Evolutionary conservation across 2,113 vertebrate genomes (phyloP), one percentile per base, ranked within the genome.

Genomic region (Siniperca knerii): DNA sequence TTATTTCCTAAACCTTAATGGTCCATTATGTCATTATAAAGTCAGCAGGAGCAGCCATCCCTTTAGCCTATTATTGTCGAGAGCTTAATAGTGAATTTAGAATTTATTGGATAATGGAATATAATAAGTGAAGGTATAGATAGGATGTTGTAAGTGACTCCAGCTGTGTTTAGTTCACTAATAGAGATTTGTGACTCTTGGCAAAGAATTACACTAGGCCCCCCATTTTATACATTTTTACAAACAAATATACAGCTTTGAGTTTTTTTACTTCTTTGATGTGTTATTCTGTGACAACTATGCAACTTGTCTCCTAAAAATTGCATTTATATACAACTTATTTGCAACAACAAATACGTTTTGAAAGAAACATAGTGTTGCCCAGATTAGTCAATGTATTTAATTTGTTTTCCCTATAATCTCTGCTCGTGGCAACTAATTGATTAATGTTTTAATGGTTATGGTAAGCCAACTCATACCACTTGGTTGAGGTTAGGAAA

Each of bases 21-120:
- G 58, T 82, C 81, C 58, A 80, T 85, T 76, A 77, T 86, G 77
- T 74, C 80, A 90, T 86, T 79, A 82, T 81, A 60, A 82, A 84
- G 70, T 73, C 73, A 84, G 87, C 46, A 76, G 81, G 85, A 77
- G 75, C 77, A 79, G 70, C 46, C 74, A 25, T 79, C 35, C 65
- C 77, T 79, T 82, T 57, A 77, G 65, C 62, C 64, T 60, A n/a
- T 81, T 65, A 73, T 70, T 81, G 37, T 77, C 11, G 4, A 25
- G n/a, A 46, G 73, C 77, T 75, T 79, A 77, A 77, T 61, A 66
- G 64, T 61, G 54, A 74, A 61, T 85, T 79, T 60, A 73, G 37
- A 71, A 37, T 75, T 61, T 67, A 80, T 58, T 73, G 55, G 80
- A 69, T 77, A 84, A 82, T 82, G 66, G n/a, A 54, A 29, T 81